Percentiles rank a stretch among this genome's conserved stretches.
These are phyloP conservation scores for Microcebus tavaratra DNA, from an alignment of 2,113 vertebrate genomes.

Conservation along the genomic window DNA sequence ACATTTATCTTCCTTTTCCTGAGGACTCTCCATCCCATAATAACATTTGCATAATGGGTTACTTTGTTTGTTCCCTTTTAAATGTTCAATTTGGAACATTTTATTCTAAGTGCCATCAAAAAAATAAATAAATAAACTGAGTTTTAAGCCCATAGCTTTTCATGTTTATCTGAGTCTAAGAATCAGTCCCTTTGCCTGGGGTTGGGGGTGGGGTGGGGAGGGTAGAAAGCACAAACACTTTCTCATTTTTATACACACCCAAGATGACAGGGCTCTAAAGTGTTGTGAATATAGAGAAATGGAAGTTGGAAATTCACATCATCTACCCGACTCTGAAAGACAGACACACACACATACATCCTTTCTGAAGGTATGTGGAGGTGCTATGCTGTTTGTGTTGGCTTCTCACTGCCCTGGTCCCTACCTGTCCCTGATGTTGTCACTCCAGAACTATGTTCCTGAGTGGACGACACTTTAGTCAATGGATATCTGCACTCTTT, in stretches of 20 bases:
- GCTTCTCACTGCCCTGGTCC: background rate
- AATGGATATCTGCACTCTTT: background rate
- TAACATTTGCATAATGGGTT: slow-evolving; percentile 67
- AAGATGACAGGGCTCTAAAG: background rate
- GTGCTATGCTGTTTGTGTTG: background rate
- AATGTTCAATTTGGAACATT: slow-evolving; percentile 74
- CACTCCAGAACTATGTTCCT: background rate
- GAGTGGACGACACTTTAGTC: background rate
- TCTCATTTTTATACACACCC: background rate
- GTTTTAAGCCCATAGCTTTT: slow-evolving; percentile 59
- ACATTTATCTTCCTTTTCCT: slow-evolving; percentile 64
- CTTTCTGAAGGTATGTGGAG: background rate
- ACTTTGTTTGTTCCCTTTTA: slow-evolving; percentile 74
- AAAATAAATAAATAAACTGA: slow-evolving; percentile 69
- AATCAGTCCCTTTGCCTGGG: slow-evolving; percentile 29
- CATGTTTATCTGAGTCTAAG: slow-evolving; percentile 54
- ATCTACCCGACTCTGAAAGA: background rate
- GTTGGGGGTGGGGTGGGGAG: background rate
- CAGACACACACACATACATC: background rate
- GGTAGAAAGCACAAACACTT: background rate
- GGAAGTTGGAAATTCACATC: slow-evolving; percentile 27
- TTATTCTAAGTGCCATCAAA: slow-evolving; percentile 67
- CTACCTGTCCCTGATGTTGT: background rate
- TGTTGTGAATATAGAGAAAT: slow-evolving; percentile 49
- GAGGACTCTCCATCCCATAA: slow-evolving; percentile 58